phyloP scores from a whole-genome alignment of 92 coral and sea anemone species.

The Bergia sp. region DNA sequence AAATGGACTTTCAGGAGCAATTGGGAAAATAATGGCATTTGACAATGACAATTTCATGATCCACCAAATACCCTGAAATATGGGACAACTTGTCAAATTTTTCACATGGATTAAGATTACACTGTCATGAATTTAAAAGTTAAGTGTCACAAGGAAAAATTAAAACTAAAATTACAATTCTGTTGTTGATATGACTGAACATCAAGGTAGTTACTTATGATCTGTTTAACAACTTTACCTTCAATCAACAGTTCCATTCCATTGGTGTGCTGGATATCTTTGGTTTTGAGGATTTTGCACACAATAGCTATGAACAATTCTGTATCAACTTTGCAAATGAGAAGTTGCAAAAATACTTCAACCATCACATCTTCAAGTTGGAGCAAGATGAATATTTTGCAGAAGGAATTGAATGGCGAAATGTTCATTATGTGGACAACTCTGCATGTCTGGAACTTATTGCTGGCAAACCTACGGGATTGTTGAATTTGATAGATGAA shows the following conservation, averaged over 20 bases:
- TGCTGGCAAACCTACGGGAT: conserved; percentile 93
- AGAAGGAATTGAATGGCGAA: conserved; percentile 90
- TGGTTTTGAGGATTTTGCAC: conserved; percentile 95
- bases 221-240: background rate
- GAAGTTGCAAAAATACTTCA: conserved; percentile 93
- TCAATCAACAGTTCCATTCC: conserved; percentile 77
- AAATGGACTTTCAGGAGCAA: no score
- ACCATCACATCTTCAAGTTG: conserved; percentile 89
- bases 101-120: no score
- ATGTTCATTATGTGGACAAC: conserved; percentile 90
- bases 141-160: no score
- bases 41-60: no score
- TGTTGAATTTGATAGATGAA: conserved; percentile 90
- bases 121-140: no score
- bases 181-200: no score
- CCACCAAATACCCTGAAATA: no score
- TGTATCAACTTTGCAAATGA: conserved; percentile 99
- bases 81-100: no score
- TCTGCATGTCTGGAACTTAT: conserved; percentile 88
- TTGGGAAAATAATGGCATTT: no score
- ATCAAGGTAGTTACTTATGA: background rate
- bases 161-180: no score
- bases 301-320: conserved; percentile 96
- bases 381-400: conserved; percentile 97
- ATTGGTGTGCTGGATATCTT: conserved; percentile 99